Base-by-base conservation (phyloP, 2,888 invertebrate genomes). In the Eupithecia inturbata region DNA sequence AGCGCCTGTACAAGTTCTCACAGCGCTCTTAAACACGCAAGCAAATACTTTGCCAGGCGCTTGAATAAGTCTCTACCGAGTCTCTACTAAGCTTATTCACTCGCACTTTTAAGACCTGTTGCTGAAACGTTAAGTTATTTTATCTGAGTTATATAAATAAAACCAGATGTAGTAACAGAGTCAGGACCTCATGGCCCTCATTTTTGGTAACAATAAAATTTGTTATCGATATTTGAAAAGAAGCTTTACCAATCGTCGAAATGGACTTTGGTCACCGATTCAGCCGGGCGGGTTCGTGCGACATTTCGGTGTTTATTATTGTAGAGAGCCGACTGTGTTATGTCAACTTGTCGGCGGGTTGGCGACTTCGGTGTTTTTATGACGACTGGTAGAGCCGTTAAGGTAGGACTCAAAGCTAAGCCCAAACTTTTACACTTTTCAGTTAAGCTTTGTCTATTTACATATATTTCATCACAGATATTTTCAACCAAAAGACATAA, bases 101-200 rank as follows among this genome's bases (percentile, higher is more conserved):
- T 33, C 36, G 12, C 33, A 33, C 62, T 31, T 49, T 68, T 57
- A 67, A 60, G 41, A 71, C 39, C 60, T 69, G 60, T 69, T 69
- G 63, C 63, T 64, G 33, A 33, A 19, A 64, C 22, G 31, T 33
- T 16, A 36, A n/a, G 33, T 36, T 63, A 19, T 36, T 64, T 57
- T 14, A 10, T 53, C 53, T 53, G 53, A 53, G 53, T 12, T 22
- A n/a, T n/a, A n/a, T n/a, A 53, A 53, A 53, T 22, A 53, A 53
- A 53, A 22, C 53, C 22, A 22, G 53, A n/a, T 49, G 3, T 53
- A 53, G 53, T 53, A 53, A 22, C 10, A 53, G 53, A 22, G 49
- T 9, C n/a, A 49, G 9, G 53, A 6, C 45, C n/a, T 45, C 45
- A n/a, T n/a, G 3, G 53, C 10, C 10, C n/a, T 53, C 6, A 49